Evolutionary conservation across 2,888 invertebrate species (phyloP), one percentile per base, ranked within the genome.

Genomic region (Thecocarcelia acutangulata): DNA sequence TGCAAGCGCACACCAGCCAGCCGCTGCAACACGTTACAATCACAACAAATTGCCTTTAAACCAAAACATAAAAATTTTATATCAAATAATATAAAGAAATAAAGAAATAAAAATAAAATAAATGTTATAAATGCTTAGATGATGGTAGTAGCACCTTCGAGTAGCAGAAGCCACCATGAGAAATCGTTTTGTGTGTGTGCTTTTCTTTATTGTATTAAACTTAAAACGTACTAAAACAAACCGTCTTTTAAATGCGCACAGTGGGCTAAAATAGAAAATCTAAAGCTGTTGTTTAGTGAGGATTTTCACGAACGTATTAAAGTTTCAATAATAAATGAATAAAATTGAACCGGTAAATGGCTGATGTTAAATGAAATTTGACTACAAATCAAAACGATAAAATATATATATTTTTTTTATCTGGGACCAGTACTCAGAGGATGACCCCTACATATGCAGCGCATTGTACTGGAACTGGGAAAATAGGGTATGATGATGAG

Each of bases 71-170:
- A 73, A 40, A 73, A 46, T 19, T 69, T 59, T 48, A 37, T 50
- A 70, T 70, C 37, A 70, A 70, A 44, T 46, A 69, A 46, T 42
- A 58, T 50, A 59, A 70, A 68, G 6, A 52, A 69, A 61, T 33
- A 12, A 42, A 17, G 21, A 56, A 64, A 56, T 11, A 59, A 68
- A 37, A 58, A 12, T 21, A 17, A 58, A 59, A 33, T 24, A 58
- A 68, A 8, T 8, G 9, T 33, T 33, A 73, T 54, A 42, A 50
- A 72, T 77, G 77, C 46, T 77, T 68, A 52, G 77, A 74, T 77
- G 63, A 64, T 48, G 68, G 61, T 68, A 61, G 73, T 59, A 78
- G 82, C 82, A 82, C 82, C 82, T 82, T 82, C 74, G 59, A 70
- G 54, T 44, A 68, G 72, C 68, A 75, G 68, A 82, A 82, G 82